These are phyloP conservation scores for Psettodes erumei DNA, from an alignment of 2,113 vertebrate species.

Conservation along the genomic window DNA sequence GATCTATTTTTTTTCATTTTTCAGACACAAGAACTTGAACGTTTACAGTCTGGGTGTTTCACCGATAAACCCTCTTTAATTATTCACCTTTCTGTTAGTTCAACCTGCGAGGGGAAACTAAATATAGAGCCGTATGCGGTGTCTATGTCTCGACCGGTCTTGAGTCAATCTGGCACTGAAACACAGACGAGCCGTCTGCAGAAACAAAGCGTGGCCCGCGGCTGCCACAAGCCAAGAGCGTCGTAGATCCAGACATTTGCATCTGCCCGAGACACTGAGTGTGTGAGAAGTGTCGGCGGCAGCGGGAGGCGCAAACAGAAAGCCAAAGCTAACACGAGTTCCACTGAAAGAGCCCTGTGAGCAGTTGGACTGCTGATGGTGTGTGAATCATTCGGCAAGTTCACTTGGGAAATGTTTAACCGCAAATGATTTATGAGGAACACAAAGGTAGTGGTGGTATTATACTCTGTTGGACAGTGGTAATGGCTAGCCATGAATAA, in stretches of 20 bases:
- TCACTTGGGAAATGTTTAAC: constrained; percentile 26
- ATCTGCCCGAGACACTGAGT: constrained; percentile 61
- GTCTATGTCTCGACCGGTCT: constrained; percentile 50
- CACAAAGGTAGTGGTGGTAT: neutral
- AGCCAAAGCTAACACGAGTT: constrained; percentile 53
- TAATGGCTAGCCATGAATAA: neutral
- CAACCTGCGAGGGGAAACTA: constrained; percentile 40
- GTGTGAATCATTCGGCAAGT: constrained; percentile 39
- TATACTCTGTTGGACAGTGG: neutral
- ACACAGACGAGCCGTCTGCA: constrained; percentile 48
- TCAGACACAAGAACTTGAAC: neutral
- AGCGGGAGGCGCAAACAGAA: constrained; percentile 51
- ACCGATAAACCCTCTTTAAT: constrained; percentile 24
- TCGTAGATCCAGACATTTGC: constrained; percentile 70
- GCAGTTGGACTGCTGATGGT: constrained; percentile 11
- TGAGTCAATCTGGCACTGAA: constrained; percentile 44
- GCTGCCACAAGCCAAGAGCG: constrained; percentile 65
- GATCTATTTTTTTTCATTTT: constrained; percentile 26
- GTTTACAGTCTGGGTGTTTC: neutral
- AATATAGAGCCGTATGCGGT: constrained; percentile 49
- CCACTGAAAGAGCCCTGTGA: constrained; percentile 26
- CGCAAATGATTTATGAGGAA: constrained; percentile 22
- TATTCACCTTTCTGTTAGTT: constrained; percentile 32
- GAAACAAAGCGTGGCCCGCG: constrained; percentile 60
- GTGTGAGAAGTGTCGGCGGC: constrained; percentile 55